A percentile compares a stretch with the other conserved stretches of the same genome.
These are phyloP conservation scores for Patella pellucida DNA, from an alignment of 2,888 invertebrate genomes.

Conservation along the genomic window DNA sequence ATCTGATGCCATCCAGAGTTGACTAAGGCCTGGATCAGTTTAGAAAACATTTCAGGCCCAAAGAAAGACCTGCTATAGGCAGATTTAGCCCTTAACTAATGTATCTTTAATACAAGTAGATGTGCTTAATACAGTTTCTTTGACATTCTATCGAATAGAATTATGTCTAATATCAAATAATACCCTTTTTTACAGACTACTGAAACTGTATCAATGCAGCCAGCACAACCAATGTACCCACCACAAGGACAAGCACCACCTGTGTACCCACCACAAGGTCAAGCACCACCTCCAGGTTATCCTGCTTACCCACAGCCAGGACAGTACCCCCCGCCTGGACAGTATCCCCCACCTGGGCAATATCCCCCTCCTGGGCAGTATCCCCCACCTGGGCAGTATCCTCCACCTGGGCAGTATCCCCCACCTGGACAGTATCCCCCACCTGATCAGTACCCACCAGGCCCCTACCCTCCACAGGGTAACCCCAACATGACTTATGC, in stretches of 20 bases:
- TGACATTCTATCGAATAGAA: neutral
- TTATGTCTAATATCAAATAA: neutral
- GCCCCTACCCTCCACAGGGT: slow-evolving; percentile 12
- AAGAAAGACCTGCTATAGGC: no score
- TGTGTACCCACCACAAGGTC: neutral
- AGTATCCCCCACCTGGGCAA: neutral
- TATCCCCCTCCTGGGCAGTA: slow-evolving; percentile 7
- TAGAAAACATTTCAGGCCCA: no score
- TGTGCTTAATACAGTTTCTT: neutral
- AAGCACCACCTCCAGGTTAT: neutral
- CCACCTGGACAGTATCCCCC: slow-evolving; percentile 14
- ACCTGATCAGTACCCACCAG: neutral
- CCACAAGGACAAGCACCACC: slow-evolving; percentile 3
- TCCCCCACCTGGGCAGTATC: slow-evolving; percentile 8
- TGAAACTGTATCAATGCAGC: neutral
- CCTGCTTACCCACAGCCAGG: slow-evolving; percentile 5
- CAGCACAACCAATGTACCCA: neutral
- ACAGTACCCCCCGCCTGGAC: slow-evolving; percentile 2
- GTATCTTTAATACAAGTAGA: neutral
- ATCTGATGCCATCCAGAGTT: no score
- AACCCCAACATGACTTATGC: slow-evolving; percentile 2
- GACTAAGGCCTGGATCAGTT: no score
- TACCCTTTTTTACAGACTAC: neutral
- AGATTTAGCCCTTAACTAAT: no score
- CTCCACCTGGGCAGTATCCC: neutral